Conservation (phyloP, 1,140 invertebrate genomes). For the Cydia splendana region DNA sequence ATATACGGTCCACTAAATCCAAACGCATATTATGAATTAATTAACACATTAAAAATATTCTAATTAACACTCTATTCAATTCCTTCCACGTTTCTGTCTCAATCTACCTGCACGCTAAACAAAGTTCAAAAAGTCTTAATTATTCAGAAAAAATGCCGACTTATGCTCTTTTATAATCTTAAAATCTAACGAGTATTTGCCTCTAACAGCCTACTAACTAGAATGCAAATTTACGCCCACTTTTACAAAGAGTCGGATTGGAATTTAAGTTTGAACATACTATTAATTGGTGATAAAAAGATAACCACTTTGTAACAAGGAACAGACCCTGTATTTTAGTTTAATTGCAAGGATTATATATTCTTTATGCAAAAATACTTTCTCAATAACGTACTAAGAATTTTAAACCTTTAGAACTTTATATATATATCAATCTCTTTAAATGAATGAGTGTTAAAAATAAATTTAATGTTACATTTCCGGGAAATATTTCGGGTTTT, state of each 20-base stretch:
- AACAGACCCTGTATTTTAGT: neutral
- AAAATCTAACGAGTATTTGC: conserved; percentile 4
- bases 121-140: neutral
- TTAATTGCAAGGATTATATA: too few species aligned
- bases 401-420: too few species aligned
- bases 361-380: too few species aligned
- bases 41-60: conserved; percentile 12
- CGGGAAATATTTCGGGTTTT: too few species aligned
- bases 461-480: too few species aligned
- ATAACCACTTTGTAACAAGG: neutral
- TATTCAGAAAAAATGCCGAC: neutral
- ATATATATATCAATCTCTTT: too few species aligned
- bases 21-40: conserved; percentile 9
- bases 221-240: conserved; percentile 26
- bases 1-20: neutral
- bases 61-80: conserved; percentile 13
- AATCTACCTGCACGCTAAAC: conserved; percentile 1
- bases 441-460: too few species aligned
- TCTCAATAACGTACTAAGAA: too few species aligned
- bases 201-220: conserved; percentile 8
- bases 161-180: neutral
- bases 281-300: conserved; percentile 26
- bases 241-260: neutral
- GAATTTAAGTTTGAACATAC: neutral
- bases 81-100: conserved; percentile 21